phyloP scores from a whole-genome alignment of 2,797 vertebrate species.

The Chelon labrosus region DNA sequence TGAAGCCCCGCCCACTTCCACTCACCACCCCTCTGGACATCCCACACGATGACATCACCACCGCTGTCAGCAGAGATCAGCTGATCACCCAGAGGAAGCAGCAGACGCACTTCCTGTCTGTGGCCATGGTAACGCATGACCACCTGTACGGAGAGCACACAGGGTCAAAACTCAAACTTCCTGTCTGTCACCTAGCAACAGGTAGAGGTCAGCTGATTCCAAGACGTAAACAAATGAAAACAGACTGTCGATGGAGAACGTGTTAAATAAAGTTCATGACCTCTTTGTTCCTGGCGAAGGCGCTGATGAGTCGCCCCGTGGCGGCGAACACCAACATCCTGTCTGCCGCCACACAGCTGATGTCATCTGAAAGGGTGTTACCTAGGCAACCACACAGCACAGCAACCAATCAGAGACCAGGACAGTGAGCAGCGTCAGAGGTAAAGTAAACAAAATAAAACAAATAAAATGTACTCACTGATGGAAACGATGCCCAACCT shows the following conservation, averaged over 20 bases:
- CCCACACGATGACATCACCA: constrained; percentile 92
- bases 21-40: constrained; percentile 77
- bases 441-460: too few species aligned
- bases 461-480: constrained; percentile 88
- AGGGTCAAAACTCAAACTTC: background rate
- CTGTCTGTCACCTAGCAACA: too few species aligned
- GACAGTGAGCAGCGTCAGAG: background rate
- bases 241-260: too few species aligned
- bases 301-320: constrained; percentile 84
- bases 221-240: too few species aligned
- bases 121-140: constrained; percentile 92
- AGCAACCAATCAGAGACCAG: constrained; percentile 44
- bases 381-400: constrained; percentile 75
- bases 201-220: too few species aligned
- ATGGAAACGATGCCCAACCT: constrained; percentile 93
- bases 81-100: constrained; percentile 95
- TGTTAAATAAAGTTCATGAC: background rate
- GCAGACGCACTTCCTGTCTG: constrained; percentile 88
- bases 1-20: constrained; percentile 1
- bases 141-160: constrained; percentile 78
- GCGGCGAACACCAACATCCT: constrained; percentile 92
- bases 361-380: constrained; percentile 92
- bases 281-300: constrained; percentile 95
- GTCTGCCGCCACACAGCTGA: constrained; percentile 91
- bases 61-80: constrained; percentile 91